Base-by-base conservation (phyloP, 2,888 invertebrate genomes). In the Cheilosia vernalis region DNA sequence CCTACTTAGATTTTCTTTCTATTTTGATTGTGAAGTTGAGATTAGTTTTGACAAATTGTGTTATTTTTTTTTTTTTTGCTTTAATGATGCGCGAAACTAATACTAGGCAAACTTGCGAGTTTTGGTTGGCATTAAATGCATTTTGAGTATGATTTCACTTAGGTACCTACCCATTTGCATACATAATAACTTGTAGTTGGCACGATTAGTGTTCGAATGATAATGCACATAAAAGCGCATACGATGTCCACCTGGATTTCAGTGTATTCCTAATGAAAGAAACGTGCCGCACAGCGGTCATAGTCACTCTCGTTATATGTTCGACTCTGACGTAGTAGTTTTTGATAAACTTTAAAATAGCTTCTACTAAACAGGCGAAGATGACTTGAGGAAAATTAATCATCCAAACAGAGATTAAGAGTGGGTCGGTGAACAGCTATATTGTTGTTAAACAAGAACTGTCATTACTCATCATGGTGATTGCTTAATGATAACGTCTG, bases 1-100 rank as follows among this genome's bases (percentile, higher is more conserved):
- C n/a, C n/a, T n/a, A 7, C 47, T 2, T 21, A 9, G 15, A 44
- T 30, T 13, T 47, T 47, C 27, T 51, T 30, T 49, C 17, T 51
- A 9, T 58, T 33, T 2, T 19, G 19, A 44, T 44, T 13, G 13
- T 37, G 1, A 17, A n/a, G 44, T n/a, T 70, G 1, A 56, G 66
- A 73, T 66, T 4, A 73, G 37, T 60, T 60, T 33, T 17, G 51
- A 6, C 17, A 15, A 33, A 72, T 40, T 49, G 24, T 51, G 37
- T 0, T 13, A 0, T 19, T 60, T 55, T 19, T 53, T 67, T 44
- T 69, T 69, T 21, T 69, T 47, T 53, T 30, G 17, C 19, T 9
- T 9, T 47, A 56, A 69, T 10, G 56, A 33, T 10, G 19, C 2
- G 53, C 42, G 13, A 53, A 27, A 69, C 21, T 17, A 42, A 21